A percentile compares a stretch with the other conserved stretches of the same genome.
phyloP scores from a whole-genome alignment of 2,113 vertebrate species.

The Pteruthius melanotis region DNA sequence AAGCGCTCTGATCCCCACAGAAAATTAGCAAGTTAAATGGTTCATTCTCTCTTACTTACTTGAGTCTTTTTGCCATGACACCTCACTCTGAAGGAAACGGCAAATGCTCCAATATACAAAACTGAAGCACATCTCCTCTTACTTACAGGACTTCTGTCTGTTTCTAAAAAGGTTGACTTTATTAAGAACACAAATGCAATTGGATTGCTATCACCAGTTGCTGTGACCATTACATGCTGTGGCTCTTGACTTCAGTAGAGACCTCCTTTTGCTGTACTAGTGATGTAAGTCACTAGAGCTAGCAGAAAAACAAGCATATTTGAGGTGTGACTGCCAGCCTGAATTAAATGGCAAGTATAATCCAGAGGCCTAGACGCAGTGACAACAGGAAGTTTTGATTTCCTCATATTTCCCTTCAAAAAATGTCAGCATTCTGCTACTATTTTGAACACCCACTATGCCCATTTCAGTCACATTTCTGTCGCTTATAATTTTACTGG shows the following conservation, averaged over 20 bases:
- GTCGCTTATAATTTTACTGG: background rate
- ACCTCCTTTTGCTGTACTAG: background rate
- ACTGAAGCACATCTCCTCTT: background rate
- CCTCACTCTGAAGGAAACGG: background rate
- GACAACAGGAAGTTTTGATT: background rate
- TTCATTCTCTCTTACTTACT: background rate
- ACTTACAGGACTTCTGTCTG: background rate
- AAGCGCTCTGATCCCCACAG: background rate
- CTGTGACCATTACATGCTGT: rapidly evolving
- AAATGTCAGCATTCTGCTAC: background rate
- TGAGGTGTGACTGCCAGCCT: background rate
- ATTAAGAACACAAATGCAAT: background rate
- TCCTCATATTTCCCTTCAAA: background rate
- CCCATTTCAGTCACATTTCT: background rate
- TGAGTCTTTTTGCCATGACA: background rate
- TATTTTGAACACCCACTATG: background rate
- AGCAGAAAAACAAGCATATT: background rate
- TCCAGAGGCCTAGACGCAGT: background rate
- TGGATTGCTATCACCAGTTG: background rate
- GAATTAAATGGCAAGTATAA: background rate
- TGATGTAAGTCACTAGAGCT: background rate
- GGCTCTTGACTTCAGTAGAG: background rate
- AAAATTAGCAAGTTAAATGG: background rate
- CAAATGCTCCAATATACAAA: background rate
- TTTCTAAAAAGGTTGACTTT: background rate